These are phyloP conservation scores for Paguma larvata DNA, from an alignment of 2,797 vertebrate genomes.

Conservation along the genomic window DNA sequence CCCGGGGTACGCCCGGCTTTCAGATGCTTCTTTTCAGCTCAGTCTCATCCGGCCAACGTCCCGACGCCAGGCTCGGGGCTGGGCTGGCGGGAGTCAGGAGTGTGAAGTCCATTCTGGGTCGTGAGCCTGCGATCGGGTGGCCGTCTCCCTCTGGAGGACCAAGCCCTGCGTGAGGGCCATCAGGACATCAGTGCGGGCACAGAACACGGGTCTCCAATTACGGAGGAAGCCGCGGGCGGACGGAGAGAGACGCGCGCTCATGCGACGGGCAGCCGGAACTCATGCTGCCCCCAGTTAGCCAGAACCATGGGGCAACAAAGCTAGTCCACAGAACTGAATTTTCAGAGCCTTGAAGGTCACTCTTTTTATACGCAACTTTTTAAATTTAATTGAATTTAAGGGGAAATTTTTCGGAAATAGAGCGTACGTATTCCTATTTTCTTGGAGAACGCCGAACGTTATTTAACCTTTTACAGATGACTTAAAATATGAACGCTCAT, in stretches of 20 bases:
- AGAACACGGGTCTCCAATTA: not conserved
- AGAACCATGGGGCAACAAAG: not conserved
- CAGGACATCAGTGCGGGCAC: rapidly evolving
- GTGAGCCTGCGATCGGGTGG: too few relatives aligned
- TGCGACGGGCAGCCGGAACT: rapidly evolving
- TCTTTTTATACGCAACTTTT: not conserved
- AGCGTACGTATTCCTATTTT: not conserved
- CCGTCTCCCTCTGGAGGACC: not conserved
- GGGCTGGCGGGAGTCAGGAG: not conserved
- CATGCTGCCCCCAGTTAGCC: too few relatives aligned
- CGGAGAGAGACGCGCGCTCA: not conserved
- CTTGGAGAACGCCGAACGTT: not conserved
- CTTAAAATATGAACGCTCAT: not conserved
- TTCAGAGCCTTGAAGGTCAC: not conserved
- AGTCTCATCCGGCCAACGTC: not conserved
- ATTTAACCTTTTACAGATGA: not conserved
- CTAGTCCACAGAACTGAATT: not conserved
- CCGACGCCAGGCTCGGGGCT: not conserved
- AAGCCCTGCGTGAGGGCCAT: not conserved
- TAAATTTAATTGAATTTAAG: not conserved
- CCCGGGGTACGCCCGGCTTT: rapidly evolving
- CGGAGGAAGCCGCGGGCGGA: not conserved
- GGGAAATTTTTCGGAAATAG: not conserved
- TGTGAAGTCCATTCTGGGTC: not conserved
- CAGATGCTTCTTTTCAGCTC: not conserved